Base-by-base conservation (phyloP, 2,888 invertebrate species). In the Chrysolina oricalcia region DNA sequence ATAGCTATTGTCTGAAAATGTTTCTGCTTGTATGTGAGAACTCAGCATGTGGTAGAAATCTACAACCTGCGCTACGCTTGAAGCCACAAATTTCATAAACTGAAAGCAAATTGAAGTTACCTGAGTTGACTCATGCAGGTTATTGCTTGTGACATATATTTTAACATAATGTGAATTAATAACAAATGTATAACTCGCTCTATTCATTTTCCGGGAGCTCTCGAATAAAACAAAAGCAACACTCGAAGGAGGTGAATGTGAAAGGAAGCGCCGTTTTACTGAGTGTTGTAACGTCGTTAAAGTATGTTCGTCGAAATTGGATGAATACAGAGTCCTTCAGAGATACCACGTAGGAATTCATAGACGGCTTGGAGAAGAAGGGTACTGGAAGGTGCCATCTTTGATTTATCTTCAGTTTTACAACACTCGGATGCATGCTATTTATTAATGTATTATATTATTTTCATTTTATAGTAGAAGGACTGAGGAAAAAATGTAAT, bases 61-160 rank as follows among this genome's bases (percentile, higher is more conserved):
- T 48, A 56, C 46, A 48, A 67, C 27, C 50, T 43, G 23, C 50
- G 48, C 17, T 19, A 68, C 53, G 68, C 68, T 53, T 19, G 68
- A 68, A 68, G 40, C 68, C 53, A 53, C 68, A 68, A 68, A 68
- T 68, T 68, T 35, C 68, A 41, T 68, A 68, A 68, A 68, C 50
- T 68, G 53, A 56, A 53, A 56, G 53, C 48, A 35, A 68, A 68
- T 68, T 68, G 68, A 56, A 68, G 53, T 50, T 68, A 68, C 68
- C 19, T 48, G 53, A 50, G 67, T 66, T 48, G 66, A 53, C 50
- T 67, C 67, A 53, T 21, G 67, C 23, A 68, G 53, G 66, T 50
- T 67, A 67, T 67, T 68, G 68, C 53, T 48, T 50, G 40, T 68
- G 50, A 68, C 68, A 53, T 41, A 68, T 68, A 68, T 68, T 68